Conservation (phyloP, 37 sponge, comb jelly and placozoan genomes). For the Oopsacas minuta region DNA sequence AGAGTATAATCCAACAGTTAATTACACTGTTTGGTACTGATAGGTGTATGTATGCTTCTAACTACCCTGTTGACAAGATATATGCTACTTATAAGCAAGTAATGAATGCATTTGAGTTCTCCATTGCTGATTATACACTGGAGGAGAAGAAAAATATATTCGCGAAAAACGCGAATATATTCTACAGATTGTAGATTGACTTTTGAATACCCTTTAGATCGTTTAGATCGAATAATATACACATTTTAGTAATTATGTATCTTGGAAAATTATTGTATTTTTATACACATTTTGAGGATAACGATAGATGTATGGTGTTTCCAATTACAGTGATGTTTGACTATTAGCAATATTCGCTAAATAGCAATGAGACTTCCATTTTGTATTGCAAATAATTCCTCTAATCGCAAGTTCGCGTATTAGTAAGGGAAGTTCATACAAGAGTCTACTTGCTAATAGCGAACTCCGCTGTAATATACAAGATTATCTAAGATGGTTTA, state of each 20-base stretch:
- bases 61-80: slow-evolving; percentile 79
- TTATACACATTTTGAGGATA: not conserved
- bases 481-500: too few species aligned
- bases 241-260: not conserved
- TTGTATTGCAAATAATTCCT: too few species aligned
- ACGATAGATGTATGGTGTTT: too few species aligned
- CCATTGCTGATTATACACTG: slow-evolving; percentile 27
- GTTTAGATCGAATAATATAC: too few species aligned
- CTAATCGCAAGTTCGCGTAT: too few species aligned
- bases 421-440: too few species aligned
- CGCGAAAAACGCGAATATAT: slow-evolving; percentile 40
- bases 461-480: too few species aligned
- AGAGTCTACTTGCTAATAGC: too few species aligned
- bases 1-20: slow-evolving; percentile 26
- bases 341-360: not conserved
- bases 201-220: too few species aligned
- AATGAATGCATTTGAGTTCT: slow-evolving; percentile 20
- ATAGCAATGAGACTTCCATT: not conserved
- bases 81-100: slow-evolving; percentile 52
- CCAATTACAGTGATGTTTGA: too few species aligned
- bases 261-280: not conserved
- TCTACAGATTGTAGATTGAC: slow-evolving; percentile 47
- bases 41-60: slow-evolving; percentile 80
- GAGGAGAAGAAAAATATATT: slow-evolving; percentile 48
- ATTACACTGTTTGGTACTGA: slow-evolving; percentile 46